Percentiles rank a stretch among this genome's conserved stretches.
phyloP scores from a whole-genome alignment of 2,888 invertebrate species.

The Phanerotoma sp. region DNA sequence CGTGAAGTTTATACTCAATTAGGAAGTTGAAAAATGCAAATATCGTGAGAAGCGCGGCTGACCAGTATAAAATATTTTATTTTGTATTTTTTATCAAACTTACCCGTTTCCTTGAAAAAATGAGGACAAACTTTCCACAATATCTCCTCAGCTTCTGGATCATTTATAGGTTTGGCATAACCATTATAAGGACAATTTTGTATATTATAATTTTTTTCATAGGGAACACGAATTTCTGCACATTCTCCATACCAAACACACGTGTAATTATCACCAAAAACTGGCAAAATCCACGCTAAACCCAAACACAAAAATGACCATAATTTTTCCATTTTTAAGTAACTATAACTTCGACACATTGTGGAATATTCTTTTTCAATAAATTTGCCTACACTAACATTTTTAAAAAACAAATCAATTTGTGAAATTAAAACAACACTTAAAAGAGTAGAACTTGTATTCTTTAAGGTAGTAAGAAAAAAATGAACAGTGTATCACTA shows the following conservation, averaged over 20 bases:
- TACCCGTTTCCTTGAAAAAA: conserved; percentile 57
- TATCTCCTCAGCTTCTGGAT: conserved; percentile 54
- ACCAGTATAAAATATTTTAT: too few species aligned
- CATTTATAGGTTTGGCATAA: conserved; percentile 51
- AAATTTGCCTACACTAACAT: too few species aligned
- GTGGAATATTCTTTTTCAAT: too few species aligned
- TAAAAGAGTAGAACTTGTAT: too few species aligned
- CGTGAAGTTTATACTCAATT: too few species aligned
- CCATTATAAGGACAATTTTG: conserved; percentile 57
- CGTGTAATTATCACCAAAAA: conserved; percentile 24
- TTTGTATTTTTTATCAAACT: too few species aligned
- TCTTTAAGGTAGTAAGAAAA: too few species aligned
- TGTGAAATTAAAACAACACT: too few species aligned
- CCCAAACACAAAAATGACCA: background rate
- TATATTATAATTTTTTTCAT: conserved; percentile 25
- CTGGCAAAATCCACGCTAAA: conserved; percentile 8
- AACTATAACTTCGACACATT: too few species aligned
- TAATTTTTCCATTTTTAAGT: background rate
- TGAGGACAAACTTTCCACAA: conserved; percentile 67
- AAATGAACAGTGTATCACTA: too few species aligned
- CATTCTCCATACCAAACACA: conserved; percentile 68
- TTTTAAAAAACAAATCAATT: background rate
- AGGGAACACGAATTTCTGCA: conserved; percentile 33
- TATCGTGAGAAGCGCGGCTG: too few species aligned
- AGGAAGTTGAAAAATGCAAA: too few species aligned